Base-by-base conservation (phyloP, 2,797 vertebrate species). In the Dicrostonyx torquatus region DNA sequence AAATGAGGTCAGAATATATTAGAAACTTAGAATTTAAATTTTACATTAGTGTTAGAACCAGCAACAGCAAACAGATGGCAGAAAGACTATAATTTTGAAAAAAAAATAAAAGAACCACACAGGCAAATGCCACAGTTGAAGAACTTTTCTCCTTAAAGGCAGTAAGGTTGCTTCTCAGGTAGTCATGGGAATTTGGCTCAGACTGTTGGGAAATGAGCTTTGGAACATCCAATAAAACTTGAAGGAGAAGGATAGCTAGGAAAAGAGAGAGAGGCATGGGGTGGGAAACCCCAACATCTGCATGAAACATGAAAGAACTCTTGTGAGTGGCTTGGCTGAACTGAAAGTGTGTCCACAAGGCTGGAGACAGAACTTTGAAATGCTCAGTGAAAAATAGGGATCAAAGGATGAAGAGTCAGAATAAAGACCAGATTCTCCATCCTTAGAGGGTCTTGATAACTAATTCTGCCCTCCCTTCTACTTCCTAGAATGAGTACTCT, bases 201-300 rank as follows among this genome's bases (percentile, higher is more conserved):
- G n/a, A 2, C 4, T 66, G 17, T 86, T 29, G 4, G 31, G 82
- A 45, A 83, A 70, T 66, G 50, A 26, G 34, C 83, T 96, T 89
- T 76, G 93, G 50, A 64, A 60, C 20, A 87, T 83, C 64, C 72
- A 62, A n/a, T 90, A 89, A 96, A 95, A 73, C 18, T 50, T 86
- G 53, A 93, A 92, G 45, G 45, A 55, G 15, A 77, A 73, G 64
- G 64, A 64, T 76, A 79, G n/a, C 13, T 37, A 87, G 37, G 43
- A 87, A 77, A 93, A 45, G 34, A 37, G 29, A 37, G 29, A 43
- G 4, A 82, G 6, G 3, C 14, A 43, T 31, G 45, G 70, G 34
- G n/a, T 62, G 24, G 45, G 64, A 90, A 82, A 78, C 22, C 31
- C 50, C 58, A 37, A 58, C 20, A 89, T 87, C 60, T 87, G 29